Evolutionary conservation across 2,888 invertebrate species (phyloP).

Genomic region (Mesorhabditis belari): DNA sequence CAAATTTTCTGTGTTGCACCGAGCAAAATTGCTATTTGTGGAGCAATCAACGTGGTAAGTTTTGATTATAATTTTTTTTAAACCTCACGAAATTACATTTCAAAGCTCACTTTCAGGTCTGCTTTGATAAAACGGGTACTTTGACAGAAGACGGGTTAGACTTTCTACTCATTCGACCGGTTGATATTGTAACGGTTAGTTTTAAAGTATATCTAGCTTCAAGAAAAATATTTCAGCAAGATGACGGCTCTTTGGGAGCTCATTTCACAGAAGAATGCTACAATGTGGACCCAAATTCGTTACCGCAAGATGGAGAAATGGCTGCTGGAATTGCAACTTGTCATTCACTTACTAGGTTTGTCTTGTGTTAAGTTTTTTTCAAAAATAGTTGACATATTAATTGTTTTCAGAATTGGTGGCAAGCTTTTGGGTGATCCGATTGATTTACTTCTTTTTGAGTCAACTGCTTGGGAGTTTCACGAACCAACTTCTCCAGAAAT

Average conservation of each 20-base stretch:
- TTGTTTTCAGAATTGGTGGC: constrained; percentile 67
- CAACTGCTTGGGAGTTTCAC: constrained; percentile 3
- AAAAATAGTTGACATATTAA: not conserved
- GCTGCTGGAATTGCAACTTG: constrained; percentile 46
- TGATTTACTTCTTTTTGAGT: constrained; percentile 60
- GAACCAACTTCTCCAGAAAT: not conserved
- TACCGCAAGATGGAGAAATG: constrained; percentile 39
- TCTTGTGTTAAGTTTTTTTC: not conserved
- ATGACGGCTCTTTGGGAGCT: no score
- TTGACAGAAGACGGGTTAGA: constrained; percentile 53
- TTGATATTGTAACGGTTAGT: constrained; percentile 2
- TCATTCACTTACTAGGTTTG: constrained; percentile 37
- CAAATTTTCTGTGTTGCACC: constrained; percentile 59
- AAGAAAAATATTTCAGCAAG: no score
- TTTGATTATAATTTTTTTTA: no score
- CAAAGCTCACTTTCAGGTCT: constrained; percentile 43
- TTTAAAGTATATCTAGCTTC: no score
- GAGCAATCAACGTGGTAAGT: constrained; percentile 55
- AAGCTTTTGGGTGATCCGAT: constrained; percentile 56
- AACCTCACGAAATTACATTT: no score
- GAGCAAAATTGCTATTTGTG: constrained; percentile 58
- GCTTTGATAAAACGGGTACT: constrained; percentile 59
- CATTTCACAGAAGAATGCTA: constrained; percentile 30
- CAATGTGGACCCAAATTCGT: constrained; percentile 27
- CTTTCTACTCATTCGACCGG: constrained; percentile 37